Base-by-base conservation (phyloP, 2,797 vertebrate species). In the Oceanodroma leucorhoa region DNA sequence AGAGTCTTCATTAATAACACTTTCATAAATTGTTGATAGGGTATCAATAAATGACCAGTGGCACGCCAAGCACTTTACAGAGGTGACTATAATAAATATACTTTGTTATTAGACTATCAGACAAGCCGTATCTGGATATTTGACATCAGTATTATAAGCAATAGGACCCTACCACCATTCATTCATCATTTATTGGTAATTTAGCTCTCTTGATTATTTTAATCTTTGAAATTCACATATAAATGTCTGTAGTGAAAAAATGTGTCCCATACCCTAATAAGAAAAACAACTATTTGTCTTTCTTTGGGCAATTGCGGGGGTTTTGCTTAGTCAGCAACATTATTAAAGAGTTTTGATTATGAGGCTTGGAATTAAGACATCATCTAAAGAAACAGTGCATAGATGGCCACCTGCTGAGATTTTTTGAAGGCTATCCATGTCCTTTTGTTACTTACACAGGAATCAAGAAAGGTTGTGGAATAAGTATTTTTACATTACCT, bases 271-370 rank as follows among this genome's bases (percentile, higher is more conserved):
- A 12, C 2, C n/a, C 11, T n/a, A 82, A 30, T 48, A 34, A 90
- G 32, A 45, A 70, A 55, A 92, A 20, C 5, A 87, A 43, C 18
- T 50, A 30, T 67, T 91, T 89, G 15, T 77, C 30, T 48, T 20
- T 89, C 27, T 84, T 53, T 20, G 27, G 81, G 75, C 62, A 96
- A 83, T 76, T 86, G 34, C 27, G 69, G 6, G 7, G 0, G 32
- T 41, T 95, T 91, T 90, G 30, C 9, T 38, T 41, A 67, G 61
- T 77, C 87, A 89, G 60, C 72, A 93, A 88, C 40, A 60, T 92
- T 96, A 95, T 45, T 62, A 69, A 87, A 79, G 40, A 87, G 32
- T 34, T 95, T 95, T 93, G 30, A 77, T 95, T 94, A 93, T 78
- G 48, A 89, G 23, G 21, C 34, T 95, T 51, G 38, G 41, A 93